A percentile compares a stretch with the other conserved stretches of the same genome.
Evolutionary conservation across 2,797 vertebrate genomes (phyloP).

Genomic region (Rhynchonycteris naso): DNA sequence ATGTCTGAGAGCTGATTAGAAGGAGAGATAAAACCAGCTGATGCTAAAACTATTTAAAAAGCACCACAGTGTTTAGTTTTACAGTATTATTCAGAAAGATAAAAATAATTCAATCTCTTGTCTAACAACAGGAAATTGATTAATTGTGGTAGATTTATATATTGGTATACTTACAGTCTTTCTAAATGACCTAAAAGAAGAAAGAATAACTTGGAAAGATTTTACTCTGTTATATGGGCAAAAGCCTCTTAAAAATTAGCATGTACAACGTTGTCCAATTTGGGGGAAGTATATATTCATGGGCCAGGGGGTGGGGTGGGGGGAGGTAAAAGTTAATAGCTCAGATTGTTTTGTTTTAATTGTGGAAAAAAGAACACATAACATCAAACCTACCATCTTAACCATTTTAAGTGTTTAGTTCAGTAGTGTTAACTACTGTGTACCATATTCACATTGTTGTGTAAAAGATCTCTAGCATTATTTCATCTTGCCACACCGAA

Average conservation of each 20-base stretch:
- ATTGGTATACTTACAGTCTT: neutral
- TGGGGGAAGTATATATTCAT: neutral
- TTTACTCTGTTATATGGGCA: neutral
- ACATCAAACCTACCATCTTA: neutral
- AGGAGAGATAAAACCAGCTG: neutral
- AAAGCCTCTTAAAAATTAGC: neutral
- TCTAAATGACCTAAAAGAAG: conserved; percentile 29
- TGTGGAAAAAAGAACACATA: neutral
- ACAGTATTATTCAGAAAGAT: neutral
- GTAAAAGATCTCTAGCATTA: neutral
- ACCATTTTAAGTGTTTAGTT: neutral
- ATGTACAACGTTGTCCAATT: neutral
- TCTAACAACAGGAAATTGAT: neutral
- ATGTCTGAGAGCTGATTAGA: neutral
- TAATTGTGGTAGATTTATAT: neutral
- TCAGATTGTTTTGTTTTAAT: neutral
- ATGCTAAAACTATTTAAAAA: neutral
- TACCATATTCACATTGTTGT: neutral
- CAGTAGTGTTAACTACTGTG: neutral
- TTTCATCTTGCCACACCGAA: neutral
- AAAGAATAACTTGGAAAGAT: neutral
- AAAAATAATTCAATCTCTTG: neutral
- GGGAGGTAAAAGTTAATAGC: neutral
- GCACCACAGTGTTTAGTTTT: neutral
- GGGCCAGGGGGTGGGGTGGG: too few relatives aligned